These are phyloP conservation scores for Paralichthys olivaceus DNA, from an alignment of 2,113 vertebrate species.

Conservation along the genomic window DNA sequence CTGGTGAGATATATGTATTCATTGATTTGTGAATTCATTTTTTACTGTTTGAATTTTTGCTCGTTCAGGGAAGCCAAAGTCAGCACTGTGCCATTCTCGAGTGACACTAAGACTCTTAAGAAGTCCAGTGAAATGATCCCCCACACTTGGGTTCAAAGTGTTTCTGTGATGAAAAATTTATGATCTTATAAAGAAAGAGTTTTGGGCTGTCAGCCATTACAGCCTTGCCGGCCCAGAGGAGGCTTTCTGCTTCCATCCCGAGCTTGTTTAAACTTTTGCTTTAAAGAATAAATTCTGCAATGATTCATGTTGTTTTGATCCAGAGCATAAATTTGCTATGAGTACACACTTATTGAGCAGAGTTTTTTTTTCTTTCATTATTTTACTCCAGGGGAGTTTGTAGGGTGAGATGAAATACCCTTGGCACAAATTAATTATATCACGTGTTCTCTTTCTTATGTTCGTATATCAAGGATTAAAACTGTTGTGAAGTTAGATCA, in stretches of 20 bases:
- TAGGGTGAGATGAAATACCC: constrained; percentile 36
- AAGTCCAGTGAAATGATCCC: constrained; percentile 61
- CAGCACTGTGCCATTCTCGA: constrained; percentile 18
- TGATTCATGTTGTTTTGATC: constrained; percentile 54
- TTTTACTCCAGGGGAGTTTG: neutral
- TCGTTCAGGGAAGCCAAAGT: constrained; percentile 29
- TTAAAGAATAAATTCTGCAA: constrained; percentile 51
- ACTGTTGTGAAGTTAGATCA: constrained; percentile 28
- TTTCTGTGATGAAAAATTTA: constrained; percentile 73
- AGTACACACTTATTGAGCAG: constrained; percentile 17
- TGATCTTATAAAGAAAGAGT: constrained; percentile 56
- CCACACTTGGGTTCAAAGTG: constrained; percentile 59
- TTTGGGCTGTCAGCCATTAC: constrained; percentile 63
- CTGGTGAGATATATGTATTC: neutral
- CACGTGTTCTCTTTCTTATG: constrained; percentile 8
- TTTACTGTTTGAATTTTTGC: neutral
- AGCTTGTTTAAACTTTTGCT: constrained; percentile 52
- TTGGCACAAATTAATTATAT: constrained; percentile 23
- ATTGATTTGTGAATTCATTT: constrained; percentile 4
- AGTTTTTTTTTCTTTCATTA: constrained; percentile 16
- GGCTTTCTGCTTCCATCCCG: constrained; percentile 31
- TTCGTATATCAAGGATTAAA: constrained; percentile 27
- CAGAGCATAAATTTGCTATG: constrained; percentile 31
- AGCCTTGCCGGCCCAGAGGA: constrained; percentile 39
- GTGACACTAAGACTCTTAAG: constrained; percentile 54